Conservation (phyloP, 2,797 vertebrate species). For the Toxotes lorentzi region DNA sequence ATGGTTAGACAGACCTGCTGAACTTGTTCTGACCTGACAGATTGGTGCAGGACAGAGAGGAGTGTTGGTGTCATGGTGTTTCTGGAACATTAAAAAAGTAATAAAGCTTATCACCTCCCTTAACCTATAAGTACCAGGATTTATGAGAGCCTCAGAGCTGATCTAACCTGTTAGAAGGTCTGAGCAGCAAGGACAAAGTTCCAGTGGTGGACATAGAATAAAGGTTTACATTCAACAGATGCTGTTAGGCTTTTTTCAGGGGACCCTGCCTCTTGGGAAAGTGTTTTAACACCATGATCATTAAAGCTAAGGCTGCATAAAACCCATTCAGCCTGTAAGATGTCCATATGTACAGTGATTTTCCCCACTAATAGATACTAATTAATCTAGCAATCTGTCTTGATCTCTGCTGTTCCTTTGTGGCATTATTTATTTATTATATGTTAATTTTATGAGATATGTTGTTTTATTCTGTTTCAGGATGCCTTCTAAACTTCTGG, state of each 20-base stretch:
- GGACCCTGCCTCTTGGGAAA: too few relatives aligned
- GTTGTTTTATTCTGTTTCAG: too few relatives aligned
- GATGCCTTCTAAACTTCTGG: background rate
- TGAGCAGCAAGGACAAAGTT: background rate
- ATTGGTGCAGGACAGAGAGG: background rate
- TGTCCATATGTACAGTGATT: too few relatives aligned
- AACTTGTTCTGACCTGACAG: constrained; percentile 50
- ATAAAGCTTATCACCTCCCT: background rate
- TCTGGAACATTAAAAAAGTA: background rate
- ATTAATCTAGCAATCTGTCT: too few relatives aligned
- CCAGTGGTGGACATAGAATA: background rate
- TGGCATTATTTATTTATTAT: background rate
- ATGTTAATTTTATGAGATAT: background rate
- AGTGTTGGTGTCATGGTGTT: background rate
- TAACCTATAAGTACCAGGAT: background rate
- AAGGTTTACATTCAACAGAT: background rate
- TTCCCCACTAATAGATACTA: background rate
- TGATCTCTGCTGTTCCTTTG: background rate
- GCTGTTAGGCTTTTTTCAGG: too few relatives aligned
- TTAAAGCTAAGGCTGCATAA: background rate
- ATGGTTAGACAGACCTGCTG: constrained; percentile 33
- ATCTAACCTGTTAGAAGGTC: background rate
- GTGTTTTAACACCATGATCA: too few relatives aligned
- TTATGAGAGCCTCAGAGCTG: background rate
- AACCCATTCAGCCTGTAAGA: background rate